phyloP scores from a whole-genome alignment of 2,113 vertebrate species.

The Anoura caudifer region DNA sequence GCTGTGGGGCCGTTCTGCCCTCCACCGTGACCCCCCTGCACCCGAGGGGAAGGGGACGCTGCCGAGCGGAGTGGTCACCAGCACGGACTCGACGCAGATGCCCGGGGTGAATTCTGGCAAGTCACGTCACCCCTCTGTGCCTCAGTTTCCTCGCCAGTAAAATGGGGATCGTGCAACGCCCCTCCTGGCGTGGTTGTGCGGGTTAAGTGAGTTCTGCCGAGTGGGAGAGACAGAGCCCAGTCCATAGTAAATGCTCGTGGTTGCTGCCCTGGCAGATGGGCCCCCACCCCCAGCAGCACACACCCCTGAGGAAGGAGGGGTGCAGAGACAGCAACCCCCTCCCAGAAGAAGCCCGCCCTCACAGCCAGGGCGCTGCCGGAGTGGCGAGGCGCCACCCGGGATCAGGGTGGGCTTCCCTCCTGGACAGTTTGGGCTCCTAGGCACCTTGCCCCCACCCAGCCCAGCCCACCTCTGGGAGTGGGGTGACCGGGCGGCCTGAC shows the following conservation, averaged over 20 bases:
- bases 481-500: accelerated
- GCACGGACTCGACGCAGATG: background rate
- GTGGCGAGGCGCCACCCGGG: background rate
- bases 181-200: background rate
- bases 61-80: too few species aligned
- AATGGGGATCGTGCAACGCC: accelerated
- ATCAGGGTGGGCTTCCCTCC: accelerated
- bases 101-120: background rate
- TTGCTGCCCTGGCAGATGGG: background rate
- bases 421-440: background rate
- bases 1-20: background rate
- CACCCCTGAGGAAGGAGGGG: background rate
- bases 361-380: too few species aligned
- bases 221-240: background rate
- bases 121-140: background rate
- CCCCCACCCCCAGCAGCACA: background rate
- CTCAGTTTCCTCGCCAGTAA: background rate
- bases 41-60: too few species aligned
- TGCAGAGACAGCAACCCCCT: accelerated
- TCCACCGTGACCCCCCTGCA: too few species aligned
- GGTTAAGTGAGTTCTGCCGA: accelerated
- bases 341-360: background rate
- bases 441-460: too few species aligned
- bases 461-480: background rate
- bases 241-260: accelerated